phyloP scores from a whole-genome alignment of 1,140 invertebrate species.

The Coptotermes formosanus region DNA sequence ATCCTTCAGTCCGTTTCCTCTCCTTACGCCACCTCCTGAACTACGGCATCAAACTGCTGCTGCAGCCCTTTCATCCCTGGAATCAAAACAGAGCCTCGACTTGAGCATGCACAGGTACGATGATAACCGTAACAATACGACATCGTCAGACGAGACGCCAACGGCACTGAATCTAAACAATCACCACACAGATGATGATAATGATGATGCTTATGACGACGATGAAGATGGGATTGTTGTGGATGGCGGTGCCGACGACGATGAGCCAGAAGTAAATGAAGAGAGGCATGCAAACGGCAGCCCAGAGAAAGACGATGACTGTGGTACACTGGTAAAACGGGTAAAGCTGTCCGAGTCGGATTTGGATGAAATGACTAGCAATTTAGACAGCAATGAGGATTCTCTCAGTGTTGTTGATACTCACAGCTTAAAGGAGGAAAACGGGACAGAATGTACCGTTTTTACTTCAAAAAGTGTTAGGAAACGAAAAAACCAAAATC shows the following conservation, averaged over 20 bases:
- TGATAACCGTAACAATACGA: constrained; percentile 45
- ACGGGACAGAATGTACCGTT: constrained; percentile 46
- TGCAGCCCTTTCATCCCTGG: constrained; percentile 44
- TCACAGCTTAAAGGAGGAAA: constrained; percentile 54
- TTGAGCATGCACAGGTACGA: constrained; percentile 53
- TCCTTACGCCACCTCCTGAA: constrained; percentile 72
- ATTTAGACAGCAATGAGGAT: constrained; percentile 73
- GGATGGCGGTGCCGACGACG: constrained; percentile 61
- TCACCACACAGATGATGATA: constrained; percentile 45
- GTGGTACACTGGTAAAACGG: constrained; percentile 58
- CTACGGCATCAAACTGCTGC: constrained; percentile 61
- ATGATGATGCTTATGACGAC: constrained; percentile 52
- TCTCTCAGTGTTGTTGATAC: constrained; percentile 58
- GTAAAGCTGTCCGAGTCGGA: constrained; percentile 60
- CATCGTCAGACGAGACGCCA: constrained; percentile 47
- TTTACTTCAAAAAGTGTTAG: constrained; percentile 47
- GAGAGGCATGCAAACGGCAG: constrained; percentile 40
- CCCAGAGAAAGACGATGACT: constrained; percentile 62
- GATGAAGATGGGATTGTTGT: constrained; percentile 63
- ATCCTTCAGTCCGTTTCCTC: constrained; percentile 72
- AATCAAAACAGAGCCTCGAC: constrained; percentile 63
- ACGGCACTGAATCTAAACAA: constrained; percentile 37
- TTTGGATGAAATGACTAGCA: constrained; percentile 59
- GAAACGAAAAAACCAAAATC: constrained; percentile 90
- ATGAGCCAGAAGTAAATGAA: constrained; percentile 61